Conservation (phyloP, 2,113 vertebrate genomes). For the Lophura nycthemera region DNA sequence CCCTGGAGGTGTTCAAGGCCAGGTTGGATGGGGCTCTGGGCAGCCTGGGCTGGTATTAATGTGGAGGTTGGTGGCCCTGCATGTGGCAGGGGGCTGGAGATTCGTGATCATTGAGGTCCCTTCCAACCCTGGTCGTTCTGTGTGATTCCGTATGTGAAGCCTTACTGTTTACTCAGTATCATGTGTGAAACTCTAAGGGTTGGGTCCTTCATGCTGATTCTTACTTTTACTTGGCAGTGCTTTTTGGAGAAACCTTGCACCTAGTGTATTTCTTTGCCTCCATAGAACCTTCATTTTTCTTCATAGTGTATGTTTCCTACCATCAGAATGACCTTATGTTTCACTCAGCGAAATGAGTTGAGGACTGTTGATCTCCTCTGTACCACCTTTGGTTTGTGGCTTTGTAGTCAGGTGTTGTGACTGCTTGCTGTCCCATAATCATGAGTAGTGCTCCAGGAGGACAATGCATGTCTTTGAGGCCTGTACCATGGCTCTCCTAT, state of each 20-base stretch:
- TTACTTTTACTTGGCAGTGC: not conserved
- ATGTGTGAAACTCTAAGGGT: not conserved
- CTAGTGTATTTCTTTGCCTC: not conserved
- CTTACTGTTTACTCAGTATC: rapidly evolving
- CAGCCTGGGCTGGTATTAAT: too few species aligned
- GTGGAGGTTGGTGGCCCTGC: too few species aligned
- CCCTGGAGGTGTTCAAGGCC: too few species aligned
- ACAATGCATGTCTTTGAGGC: not conserved
- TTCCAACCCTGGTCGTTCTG: too few species aligned
- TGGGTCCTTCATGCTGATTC: not conserved
- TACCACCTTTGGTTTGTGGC: not conserved
- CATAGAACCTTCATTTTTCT: not conserved
- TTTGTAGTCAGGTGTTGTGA: not conserved
- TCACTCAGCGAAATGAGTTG: not conserved
- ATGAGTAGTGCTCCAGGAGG: too few species aligned
- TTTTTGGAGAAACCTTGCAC: not conserved
- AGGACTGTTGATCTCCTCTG: not conserved
- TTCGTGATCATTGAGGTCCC: too few species aligned
- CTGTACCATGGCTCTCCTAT: not conserved
- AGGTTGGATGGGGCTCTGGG: too few species aligned
- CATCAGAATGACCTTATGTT: too few species aligned
- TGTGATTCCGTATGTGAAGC: not conserved
- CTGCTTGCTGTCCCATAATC: not conserved
- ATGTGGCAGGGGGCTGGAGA: too few species aligned
- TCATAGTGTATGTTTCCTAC: not conserved